Percentiles rank a stretch among this genome's conserved stretches.
Evolutionary conservation across 1,140 invertebrate species (phyloP).

Genomic region (Vanessa tameamea): DNA sequence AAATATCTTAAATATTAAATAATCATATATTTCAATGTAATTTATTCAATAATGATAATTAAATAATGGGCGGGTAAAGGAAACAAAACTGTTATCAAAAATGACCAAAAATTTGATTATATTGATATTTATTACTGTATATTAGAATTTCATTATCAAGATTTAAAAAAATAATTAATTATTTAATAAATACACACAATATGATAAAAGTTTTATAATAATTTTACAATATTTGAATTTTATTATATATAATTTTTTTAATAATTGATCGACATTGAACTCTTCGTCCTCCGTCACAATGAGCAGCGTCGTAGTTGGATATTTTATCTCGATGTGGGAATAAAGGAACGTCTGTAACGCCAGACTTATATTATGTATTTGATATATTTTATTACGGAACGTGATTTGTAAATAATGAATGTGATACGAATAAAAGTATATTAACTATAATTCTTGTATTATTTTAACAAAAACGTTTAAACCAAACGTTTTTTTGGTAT

Average conservation of each 20-base stretch:
- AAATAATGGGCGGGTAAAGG: neutral
- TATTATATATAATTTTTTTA: slow-evolving; percentile 1
- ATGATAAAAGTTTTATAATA: slow-evolving; percentile 3
- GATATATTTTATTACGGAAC: slow-evolving; percentile 69
- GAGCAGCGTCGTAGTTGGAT: neutral
- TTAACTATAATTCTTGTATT: slow-evolving; percentile 35
- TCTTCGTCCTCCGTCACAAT: neutral
- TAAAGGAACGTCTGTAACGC: neutral
- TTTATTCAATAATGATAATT: neutral
- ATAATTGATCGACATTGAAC: neutral
- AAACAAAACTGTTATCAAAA: slow-evolving; percentile 25
- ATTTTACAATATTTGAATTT: slow-evolving; percentile 8
- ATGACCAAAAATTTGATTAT: slow-evolving; percentile 26
- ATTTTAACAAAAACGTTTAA: slow-evolving; percentile 1
- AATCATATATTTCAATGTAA: slow-evolving; percentile 5
- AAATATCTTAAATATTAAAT: slow-evolving; percentile 1
- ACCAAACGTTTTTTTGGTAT: neutral
- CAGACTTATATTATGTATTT: slow-evolving; percentile 44
- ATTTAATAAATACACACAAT: neutral
- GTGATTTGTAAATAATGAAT: slow-evolving; percentile 75
- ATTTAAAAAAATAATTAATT: slow-evolving; percentile 3
- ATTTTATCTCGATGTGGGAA: neutral
- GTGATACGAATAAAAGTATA: slow-evolving; percentile 70
- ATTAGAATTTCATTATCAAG: slow-evolving; percentile 37
- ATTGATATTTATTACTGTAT: slow-evolving; percentile 22